A percentile compares a stretch with the other conserved stretches of the same genome.
Evolutionary conservation across 2,797 vertebrate genomes (phyloP).

Genomic region (Parauchenoglanis punctatus): DNA sequence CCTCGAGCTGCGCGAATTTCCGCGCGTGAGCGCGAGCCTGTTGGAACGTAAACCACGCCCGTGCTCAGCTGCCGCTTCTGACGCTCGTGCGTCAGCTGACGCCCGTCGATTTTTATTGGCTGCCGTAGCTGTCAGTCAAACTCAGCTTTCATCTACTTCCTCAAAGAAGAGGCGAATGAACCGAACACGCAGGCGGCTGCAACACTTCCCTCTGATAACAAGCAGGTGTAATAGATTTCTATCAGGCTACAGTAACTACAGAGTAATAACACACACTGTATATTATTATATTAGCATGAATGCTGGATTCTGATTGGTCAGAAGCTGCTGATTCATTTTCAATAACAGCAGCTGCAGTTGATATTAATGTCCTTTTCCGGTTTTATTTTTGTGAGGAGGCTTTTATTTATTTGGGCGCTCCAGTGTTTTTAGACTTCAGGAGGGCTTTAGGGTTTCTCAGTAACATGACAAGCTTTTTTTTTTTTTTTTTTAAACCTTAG

Average conservation of each 20-base stretch:
- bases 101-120: slow-evolving; percentile 34
- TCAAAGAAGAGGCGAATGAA: background rate
- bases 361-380: background rate
- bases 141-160: slow-evolving; percentile 23
- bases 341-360: background rate
- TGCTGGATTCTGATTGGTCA: background rate
- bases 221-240: background rate
- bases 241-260: background rate
- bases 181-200: no score
- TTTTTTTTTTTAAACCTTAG: background rate
- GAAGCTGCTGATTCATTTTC: background rate
- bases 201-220: background rate
- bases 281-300: background rate
- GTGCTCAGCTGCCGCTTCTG: slow-evolving; percentile 1
- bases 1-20: slow-evolving; percentile 21
- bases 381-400: background rate
- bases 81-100: background rate
- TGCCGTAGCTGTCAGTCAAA: slow-evolving; percentile 37
- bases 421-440: background rate
- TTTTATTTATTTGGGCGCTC: background rate
- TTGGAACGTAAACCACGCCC: slow-evolving; percentile 57
- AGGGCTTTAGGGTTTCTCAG: background rate
- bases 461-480: background rate
- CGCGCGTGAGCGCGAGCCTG: slow-evolving; percentile 44
- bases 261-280: background rate